Evolutionary conservation across 1,140 invertebrate species (phyloP).

Genomic region (Neodiprion fabricii): DNA sequence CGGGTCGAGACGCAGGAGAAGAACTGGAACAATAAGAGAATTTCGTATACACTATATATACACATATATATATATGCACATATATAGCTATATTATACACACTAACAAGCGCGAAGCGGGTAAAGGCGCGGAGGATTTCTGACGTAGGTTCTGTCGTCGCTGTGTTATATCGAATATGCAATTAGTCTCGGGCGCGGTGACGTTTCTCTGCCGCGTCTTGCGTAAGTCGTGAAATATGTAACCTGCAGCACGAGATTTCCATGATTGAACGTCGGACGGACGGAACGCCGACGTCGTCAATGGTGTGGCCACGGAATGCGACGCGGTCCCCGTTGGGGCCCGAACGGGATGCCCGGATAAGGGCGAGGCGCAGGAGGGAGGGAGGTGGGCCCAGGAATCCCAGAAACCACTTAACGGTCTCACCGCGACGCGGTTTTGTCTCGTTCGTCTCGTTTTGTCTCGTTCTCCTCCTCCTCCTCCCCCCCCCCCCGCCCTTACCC

Average conservation of each 20-base stretch:
- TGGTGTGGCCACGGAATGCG: not conserved
- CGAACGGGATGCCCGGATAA: too few relatives aligned
- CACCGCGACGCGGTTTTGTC: not conserved
- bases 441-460: not conserved
- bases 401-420: not conserved
- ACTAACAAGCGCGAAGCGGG: too few relatives aligned
- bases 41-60: too few relatives aligned
- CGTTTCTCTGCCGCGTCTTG: not conserved
- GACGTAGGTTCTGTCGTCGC: too few relatives aligned
- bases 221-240: slow-evolving; percentile 3
- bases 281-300: not conserved
- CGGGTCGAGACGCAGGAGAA: too few relatives aligned
- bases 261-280: not conserved
- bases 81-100: too few relatives aligned
- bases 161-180: not conserved
- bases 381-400: not conserved
- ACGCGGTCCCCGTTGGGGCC: not conserved
- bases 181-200: not conserved
- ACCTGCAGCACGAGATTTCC: not conserved
- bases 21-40: too few relatives aligned
- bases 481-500: not conserved
- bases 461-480: not conserved
- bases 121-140: too few relatives aligned
- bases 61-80: too few relatives aligned
- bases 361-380: too few relatives aligned